phyloP scores from a whole-genome alignment of 1,140 invertebrate genomes.

The Portunus trituberculatus region DNA sequence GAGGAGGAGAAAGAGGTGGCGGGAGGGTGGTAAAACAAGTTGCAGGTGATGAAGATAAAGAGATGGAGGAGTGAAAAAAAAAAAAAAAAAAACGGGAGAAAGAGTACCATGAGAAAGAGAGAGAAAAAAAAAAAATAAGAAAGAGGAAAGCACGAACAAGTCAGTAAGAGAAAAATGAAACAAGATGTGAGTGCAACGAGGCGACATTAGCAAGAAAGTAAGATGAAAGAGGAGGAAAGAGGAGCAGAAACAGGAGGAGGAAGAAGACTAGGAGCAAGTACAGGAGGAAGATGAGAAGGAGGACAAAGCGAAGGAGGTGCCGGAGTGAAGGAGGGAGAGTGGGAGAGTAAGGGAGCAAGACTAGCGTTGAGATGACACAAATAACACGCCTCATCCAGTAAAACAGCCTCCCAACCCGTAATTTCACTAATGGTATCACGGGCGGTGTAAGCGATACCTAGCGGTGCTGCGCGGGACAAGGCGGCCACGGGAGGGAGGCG shows the following conservation, averaged over 20 bases:
- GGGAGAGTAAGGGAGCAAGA: not conserved
- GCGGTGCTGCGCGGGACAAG: not conserved
- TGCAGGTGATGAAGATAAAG: too few relatives aligned
- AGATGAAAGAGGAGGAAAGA: not conserved
- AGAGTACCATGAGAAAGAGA: not conserved
- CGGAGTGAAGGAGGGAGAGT: not conserved
- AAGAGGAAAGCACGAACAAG: not conserved
- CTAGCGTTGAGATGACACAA: not conserved
- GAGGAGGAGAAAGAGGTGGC: too few relatives aligned
- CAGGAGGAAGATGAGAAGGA: not conserved
- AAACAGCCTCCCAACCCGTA: not conserved
- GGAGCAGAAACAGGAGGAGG: not conserved
- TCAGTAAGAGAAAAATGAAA: not conserved
- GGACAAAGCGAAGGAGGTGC: not conserved
- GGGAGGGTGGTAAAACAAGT: too few relatives aligned
- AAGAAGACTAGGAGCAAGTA: not conserved
- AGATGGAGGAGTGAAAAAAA: not conserved
- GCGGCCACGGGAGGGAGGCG: not conserved
- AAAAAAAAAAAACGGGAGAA: not conserved
- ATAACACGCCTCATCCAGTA: not conserved
- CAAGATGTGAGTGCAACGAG: not conserved
- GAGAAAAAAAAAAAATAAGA: not conserved
- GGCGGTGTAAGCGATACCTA: not conserved
- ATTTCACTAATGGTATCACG: slow-evolving; percentile 14
- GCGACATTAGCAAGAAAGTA: not conserved